Evolutionary conservation across 2,888 invertebrate species (phyloP).

Genomic region (Apamea anceps): DNA sequence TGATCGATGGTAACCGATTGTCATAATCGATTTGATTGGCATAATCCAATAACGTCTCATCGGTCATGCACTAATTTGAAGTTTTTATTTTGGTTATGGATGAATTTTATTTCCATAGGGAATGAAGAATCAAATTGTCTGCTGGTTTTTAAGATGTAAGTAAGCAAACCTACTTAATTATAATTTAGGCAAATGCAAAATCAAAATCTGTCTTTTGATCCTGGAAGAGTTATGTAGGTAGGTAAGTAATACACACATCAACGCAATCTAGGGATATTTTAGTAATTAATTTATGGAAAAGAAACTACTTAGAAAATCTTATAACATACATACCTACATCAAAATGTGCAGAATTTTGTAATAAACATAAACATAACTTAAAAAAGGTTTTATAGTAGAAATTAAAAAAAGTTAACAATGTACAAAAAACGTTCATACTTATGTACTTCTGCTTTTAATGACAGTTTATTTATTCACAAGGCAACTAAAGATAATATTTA

Average conservation of each 20-base stretch:
- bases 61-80: constrained; percentile 47
- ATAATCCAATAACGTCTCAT: constrained; percentile 47
- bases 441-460: neutral
- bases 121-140: neutral
- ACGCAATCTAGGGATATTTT: neutral
- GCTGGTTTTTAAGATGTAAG: neutral
- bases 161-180: neutral
- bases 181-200: neutral
- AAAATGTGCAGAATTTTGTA: neutral
- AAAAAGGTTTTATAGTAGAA: no score
- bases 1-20: constrained; percentile 81
- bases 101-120: constrained; percentile 4
- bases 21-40: constrained; percentile 63
- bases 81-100: neutral
- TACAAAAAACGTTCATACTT: neutral
- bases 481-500: no score
- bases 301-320: no score
- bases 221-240: neutral
- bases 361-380: no score
- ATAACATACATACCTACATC: neutral
- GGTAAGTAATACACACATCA: neutral
- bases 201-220: neutral
- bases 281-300: neutral
- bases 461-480: no score
- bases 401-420: no score